phyloP scores from a whole-genome alignment of 2,797 vertebrate genomes.

The Triplophysa bombifrons region DNA sequence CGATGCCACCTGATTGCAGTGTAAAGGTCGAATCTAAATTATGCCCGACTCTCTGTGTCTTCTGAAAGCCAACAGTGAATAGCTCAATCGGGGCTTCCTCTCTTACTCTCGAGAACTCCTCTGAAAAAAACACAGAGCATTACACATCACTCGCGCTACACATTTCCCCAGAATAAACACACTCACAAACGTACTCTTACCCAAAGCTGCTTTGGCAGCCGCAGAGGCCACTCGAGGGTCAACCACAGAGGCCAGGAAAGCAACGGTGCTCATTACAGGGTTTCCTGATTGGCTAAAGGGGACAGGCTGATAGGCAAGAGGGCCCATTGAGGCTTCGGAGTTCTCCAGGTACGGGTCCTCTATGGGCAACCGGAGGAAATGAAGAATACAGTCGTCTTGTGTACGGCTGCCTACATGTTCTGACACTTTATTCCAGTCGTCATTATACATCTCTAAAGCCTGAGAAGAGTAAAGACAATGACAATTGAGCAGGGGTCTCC shows the following conservation, averaged over 20 bases:
- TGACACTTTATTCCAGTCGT: slow-evolving; percentile 98
- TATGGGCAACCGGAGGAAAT: slow-evolving; percentile 93
- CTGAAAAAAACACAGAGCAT: slow-evolving; percentile 66
- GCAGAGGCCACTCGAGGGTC: slow-evolving; percentile 93
- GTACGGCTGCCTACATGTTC: slow-evolving; percentile 97
- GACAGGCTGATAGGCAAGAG: slow-evolving; percentile 91
- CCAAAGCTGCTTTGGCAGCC: slow-evolving; percentile 91
- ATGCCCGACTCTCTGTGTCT: slow-evolving; percentile 78
- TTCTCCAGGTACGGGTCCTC: slow-evolving; percentile 97
- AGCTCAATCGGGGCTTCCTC: slow-evolving; percentile 86
- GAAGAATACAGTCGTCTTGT: slow-evolving; percentile 96
- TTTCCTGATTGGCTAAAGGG: slow-evolving; percentile 98
- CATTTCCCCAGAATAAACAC: not conserved
- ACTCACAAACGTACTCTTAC: slow-evolving; percentile 67
- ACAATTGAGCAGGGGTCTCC: not conserved
- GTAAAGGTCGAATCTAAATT: slow-evolving; percentile 57
- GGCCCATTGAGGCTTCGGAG: slow-evolving; percentile 91
- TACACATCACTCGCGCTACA: not conserved
- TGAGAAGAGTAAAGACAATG: slow-evolving; percentile 55
- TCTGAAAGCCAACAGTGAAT: slow-evolving; percentile 81
- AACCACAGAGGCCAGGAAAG: slow-evolving; percentile 95
- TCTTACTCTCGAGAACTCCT: slow-evolving; percentile 93
- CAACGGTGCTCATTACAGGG: slow-evolving; percentile 97
- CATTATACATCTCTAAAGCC: slow-evolving; percentile 97
- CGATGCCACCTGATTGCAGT: slow-evolving; percentile 19